phyloP scores from a whole-genome alignment of 2,113 vertebrate genomes.

The Salvelinus fontinalis region DNA sequence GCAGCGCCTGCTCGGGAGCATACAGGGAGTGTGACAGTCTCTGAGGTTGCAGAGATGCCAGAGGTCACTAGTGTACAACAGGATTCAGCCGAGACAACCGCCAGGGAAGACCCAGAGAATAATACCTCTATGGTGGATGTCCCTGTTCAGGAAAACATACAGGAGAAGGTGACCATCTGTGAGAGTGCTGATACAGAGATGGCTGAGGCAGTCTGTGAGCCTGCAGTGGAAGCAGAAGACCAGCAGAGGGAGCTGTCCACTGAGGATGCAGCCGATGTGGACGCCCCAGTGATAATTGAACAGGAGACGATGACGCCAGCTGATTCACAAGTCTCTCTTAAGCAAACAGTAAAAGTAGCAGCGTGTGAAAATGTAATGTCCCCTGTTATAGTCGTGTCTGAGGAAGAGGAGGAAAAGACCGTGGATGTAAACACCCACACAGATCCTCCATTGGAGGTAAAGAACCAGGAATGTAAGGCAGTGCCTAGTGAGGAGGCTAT shows the following conservation, averaged over 20 bases:
- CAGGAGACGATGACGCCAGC: constrained; percentile 39
- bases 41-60: background rate
- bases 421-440: background rate
- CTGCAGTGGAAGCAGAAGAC: constrained; percentile 43
- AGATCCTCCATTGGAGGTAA: background rate
- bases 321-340: constrained; percentile 11
- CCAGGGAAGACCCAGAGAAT: too few species aligned
- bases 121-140: too few species aligned
- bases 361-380: constrained; percentile 7
- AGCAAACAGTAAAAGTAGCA: constrained; percentile 23
- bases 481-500: constrained; percentile 12
- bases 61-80: background rate
- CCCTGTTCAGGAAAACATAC: too few species aligned
- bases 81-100: too few species aligned
- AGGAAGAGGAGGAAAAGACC: background rate
- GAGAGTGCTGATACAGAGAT: too few species aligned
- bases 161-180: too few species aligned
- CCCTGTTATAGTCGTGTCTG: background rate
- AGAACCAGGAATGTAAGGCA: too few species aligned
- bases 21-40: background rate
- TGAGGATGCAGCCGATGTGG: constrained; percentile 13
- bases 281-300: constrained; percentile 34
- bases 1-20: background rate
- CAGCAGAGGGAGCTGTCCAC: constrained; percentile 61
- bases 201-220: background rate